Percentiles rank a stretch among this genome's conserved stretches.
phyloP scores from a whole-genome alignment of 2,113 vertebrate genomes.

The Abramis brama region DNA sequence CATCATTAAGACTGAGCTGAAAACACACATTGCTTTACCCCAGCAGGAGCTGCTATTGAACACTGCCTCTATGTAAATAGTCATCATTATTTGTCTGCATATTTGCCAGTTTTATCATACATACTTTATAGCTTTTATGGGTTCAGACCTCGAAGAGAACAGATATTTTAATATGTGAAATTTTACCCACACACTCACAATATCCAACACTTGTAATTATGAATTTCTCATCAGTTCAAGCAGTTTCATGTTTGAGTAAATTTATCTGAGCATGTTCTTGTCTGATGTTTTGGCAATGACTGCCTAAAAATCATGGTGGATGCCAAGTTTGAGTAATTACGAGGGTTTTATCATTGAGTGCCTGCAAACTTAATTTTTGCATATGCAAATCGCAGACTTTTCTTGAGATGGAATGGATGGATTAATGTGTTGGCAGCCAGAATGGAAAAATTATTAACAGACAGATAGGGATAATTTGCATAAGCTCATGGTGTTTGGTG shows the following conservation, averaged over 20 bases:
- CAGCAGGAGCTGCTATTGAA: conserved; percentile 25
- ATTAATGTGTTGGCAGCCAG: background rate
- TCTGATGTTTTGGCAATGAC: conserved; percentile 7
- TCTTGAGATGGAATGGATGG: background rate
- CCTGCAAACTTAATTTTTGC: background rate
- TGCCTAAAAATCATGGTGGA: background rate
- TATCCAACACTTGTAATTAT: too few species aligned
- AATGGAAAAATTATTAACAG: conserved; percentile 24
- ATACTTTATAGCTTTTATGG: background rate
- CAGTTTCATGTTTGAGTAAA: conserved; percentile 3
- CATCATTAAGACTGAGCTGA: conserved; percentile 18
- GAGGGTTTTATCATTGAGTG: conserved; percentile 4
- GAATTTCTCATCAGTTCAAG: background rate
- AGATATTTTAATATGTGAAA: background rate
- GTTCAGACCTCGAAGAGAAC: background rate
- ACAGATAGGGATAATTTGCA: conserved; percentile 6
- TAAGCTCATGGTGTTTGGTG: background rate
- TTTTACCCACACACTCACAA: background rate
- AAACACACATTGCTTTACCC: conserved; percentile 15
- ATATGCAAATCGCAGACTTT: background rate
- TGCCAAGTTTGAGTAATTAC: conserved; percentile 13
- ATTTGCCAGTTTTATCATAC: background rate
- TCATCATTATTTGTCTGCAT: conserved; percentile 14
- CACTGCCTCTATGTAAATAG: conserved; percentile 1
- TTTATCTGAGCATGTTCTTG: background rate